Base-by-base conservation (phyloP, 2,113 vertebrate species). In the Pseudorhombus dupliciocellatus region DNA sequence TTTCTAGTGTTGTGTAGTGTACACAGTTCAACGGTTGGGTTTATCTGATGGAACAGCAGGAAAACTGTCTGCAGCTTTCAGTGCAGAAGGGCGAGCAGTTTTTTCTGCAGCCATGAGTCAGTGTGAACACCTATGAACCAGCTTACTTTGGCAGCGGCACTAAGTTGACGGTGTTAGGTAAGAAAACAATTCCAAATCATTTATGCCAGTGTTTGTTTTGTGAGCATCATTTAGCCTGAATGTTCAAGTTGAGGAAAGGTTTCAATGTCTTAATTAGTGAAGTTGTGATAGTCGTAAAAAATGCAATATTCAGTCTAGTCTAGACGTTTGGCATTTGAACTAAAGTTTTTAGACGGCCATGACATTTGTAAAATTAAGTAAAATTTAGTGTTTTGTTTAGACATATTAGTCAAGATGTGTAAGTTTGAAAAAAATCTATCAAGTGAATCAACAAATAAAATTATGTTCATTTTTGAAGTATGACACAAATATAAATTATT, bases 121-220 rank as follows among this genome's bases (percentile, higher is more conserved):
- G 40, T 91, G 96, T 96, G 95, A 89, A 76, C 70, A 85, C 84
- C 73, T 88, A 86, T 3, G 21, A 92, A 0, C 91, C 48, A 15
- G 81, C 90, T 5, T 69, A 57, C 76, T 97, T 97, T 2, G 95
- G 95, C 16, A n/a, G 3, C 4, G 94, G 95, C 31, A 96, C 94
- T 69, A 94, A 90, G 77, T 89, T 97, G 34, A 93, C 91, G 0
- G 93, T 96, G 2, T 28, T 77, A 14, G 78, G 75, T 81, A 70
- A 84, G 84, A 84, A 80, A 31, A 44, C 1, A 10, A n/a, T 7
- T 30, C 8, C 2, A 68, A 56, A 56, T 40, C 2, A 10, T 58
- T 7, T 10, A 2, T 7, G 8, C 14, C 20, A 30, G 25, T 58
- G 18, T 56, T 24, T 16, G 24, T 53, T 16, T 53, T 26, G 2